phyloP scores from a whole-genome alignment of 2,888 invertebrate species.

The Polydesmus complanatus region DNA sequence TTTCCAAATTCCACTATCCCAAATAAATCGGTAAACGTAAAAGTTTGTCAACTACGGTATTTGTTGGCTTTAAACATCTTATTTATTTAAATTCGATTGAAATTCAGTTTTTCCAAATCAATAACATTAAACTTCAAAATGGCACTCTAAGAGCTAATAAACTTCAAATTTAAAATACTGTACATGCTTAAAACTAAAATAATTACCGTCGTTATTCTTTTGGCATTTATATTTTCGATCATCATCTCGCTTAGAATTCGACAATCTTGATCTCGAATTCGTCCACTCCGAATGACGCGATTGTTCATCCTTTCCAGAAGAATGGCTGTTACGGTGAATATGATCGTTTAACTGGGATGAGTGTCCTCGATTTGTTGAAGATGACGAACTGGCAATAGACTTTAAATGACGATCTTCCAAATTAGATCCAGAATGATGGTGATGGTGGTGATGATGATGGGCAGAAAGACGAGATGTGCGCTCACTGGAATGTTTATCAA shows the following conservation, averaged over 20 bases:
- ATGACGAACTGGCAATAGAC: not conserved
- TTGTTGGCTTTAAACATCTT: too few species aligned
- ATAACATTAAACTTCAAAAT: not conserved
- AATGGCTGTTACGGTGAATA: slow-evolving; percentile 12
- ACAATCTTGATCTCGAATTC: slow-evolving; percentile 3
- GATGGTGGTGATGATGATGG: slow-evolving; percentile 14
- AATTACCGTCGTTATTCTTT: slow-evolving; percentile 17
- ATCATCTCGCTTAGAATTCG: slow-evolving; percentile 1
- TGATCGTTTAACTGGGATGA: not conserved
- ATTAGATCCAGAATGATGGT: slow-evolving; percentile 9
- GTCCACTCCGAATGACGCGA: not conserved
- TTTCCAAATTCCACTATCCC: too few species aligned
- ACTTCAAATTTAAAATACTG: not conserved
- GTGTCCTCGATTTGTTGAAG: not conserved
- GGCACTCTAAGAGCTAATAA: not conserved
- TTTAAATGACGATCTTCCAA: not conserved
- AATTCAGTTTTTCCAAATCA: not conserved
- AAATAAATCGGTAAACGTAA: too few species aligned
- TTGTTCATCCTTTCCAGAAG: slow-evolving; percentile 14
- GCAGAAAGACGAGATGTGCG: slow-evolving; percentile 9
- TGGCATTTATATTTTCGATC: slow-evolving; percentile 12
- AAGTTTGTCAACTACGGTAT: too few species aligned
- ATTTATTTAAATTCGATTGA: too few species aligned
- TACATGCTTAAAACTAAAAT: too few species aligned
- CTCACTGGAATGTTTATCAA: slow-evolving; percentile 20